Evolutionary conservation across 1,140 invertebrate genomes (phyloP).

Genomic region (Papilio polytes): DNA sequence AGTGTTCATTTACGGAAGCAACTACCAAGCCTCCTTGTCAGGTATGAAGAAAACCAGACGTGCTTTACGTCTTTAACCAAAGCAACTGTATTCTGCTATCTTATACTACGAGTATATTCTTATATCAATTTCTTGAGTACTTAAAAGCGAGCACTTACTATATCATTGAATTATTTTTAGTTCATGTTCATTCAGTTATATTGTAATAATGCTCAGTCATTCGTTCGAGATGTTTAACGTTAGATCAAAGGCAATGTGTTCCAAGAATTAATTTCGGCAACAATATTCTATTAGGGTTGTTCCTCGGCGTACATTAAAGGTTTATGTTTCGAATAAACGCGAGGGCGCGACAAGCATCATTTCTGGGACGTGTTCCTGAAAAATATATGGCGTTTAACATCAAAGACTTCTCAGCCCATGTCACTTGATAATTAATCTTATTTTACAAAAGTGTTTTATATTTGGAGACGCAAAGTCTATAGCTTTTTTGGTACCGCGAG

Average conservation of each 20-base stretch:
- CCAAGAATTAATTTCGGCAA: not conserved
- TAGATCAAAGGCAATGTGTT: slow-evolving; percentile 7
- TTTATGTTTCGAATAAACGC: not conserved
- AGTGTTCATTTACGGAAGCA: not conserved
- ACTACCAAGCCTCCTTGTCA: not conserved
- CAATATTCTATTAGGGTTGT: slow-evolving; percentile 7
- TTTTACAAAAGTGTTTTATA: not conserved
- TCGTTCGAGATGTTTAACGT: not conserved
- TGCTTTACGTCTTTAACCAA: not conserved
- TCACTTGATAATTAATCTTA: not conserved
- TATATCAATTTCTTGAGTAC: not conserved
- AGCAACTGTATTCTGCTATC: not conserved
- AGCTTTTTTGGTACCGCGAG: no score
- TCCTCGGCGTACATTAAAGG: not conserved
- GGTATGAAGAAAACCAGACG: not conserved
- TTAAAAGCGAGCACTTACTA: not conserved
- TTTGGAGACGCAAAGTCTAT: not conserved
- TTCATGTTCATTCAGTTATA: not conserved
- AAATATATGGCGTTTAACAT: not conserved
- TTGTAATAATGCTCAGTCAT: not conserved
- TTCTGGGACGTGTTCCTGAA: not conserved
- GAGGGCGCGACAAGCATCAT: not conserved
- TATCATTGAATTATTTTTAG: not conserved
- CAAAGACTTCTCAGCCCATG: not conserved
- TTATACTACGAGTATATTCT: not conserved